A percentile compares a stretch with the other conserved stretches of the same genome.
Conservation (phyloP, 2,888 invertebrate genomes). For the Acanthococcus lagerstroemiae region DNA sequence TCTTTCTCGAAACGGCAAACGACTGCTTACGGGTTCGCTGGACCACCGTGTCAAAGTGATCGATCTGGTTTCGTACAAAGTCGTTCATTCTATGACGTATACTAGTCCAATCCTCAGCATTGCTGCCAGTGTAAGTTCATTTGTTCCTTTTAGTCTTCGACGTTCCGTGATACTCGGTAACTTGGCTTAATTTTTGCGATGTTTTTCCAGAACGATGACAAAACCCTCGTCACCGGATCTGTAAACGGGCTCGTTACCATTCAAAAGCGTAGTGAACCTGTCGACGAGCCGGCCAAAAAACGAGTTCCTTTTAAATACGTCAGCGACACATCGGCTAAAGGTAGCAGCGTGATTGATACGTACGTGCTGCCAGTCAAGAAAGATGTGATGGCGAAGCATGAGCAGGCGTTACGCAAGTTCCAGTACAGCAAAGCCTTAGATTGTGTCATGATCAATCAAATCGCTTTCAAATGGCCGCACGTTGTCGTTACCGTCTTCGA, state of each 20-base stretch:
- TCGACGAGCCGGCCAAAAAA: constrained; percentile 41
- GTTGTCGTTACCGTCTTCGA: constrained; percentile 69
- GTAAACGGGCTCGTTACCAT: constrained; percentile 85
- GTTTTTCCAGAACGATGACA: constrained; percentile 53
- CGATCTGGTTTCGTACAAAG: constrained; percentile 74
- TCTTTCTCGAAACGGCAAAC: constrained; percentile 68
- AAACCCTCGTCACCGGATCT: constrained; percentile 82
- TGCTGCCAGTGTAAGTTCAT: constrained; percentile 52
- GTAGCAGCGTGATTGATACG: constrained; percentile 45
- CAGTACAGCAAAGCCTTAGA: constrained; percentile 72
- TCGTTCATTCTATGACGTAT: constrained; percentile 79
- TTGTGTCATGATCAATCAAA: constrained; percentile 51
- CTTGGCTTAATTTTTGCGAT: neutral
- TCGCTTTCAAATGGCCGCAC: constrained; percentile 59
- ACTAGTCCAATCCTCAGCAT: constrained; percentile 84
- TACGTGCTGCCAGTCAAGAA: constrained; percentile 44
- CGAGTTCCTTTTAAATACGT: constrained; percentile 44
- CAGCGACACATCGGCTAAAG: constrained; percentile 28
- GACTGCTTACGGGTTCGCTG: constrained; percentile 78
- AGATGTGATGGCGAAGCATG: constrained; percentile 50
- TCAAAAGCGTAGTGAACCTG: constrained; percentile 58
- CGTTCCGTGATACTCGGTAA: too few species aligned
- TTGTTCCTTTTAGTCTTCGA: neutral
- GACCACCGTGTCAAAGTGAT: constrained; percentile 91
- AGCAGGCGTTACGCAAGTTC: constrained; percentile 64